Percentiles rank a stretch among this genome's conserved stretches.
Evolutionary conservation across 35 echinoderm and acorn worm genomes (phyloP).

Genomic region (Nesometra sesokonis): DNA sequence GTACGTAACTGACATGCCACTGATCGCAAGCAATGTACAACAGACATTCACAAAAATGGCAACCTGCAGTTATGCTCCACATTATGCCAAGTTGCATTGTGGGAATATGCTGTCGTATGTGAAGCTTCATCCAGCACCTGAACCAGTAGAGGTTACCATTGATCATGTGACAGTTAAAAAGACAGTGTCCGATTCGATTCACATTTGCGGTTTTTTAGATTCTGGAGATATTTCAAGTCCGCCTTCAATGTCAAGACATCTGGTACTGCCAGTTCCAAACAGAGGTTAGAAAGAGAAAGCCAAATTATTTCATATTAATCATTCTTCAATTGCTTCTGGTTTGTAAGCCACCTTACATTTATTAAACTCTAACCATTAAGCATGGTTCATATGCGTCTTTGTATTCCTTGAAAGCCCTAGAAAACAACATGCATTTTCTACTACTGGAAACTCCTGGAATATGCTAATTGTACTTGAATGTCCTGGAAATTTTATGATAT

Average conservation of each 20-base stretch:
- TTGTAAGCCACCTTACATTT: too few relatives aligned
- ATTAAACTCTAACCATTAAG: too few relatives aligned
- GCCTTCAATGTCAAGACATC: constrained; percentile 67
- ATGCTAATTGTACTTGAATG: too few relatives aligned
- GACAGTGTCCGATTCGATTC: constrained; percentile 40
- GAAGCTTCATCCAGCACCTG: constrained; percentile 65
- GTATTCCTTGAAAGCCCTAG: too few relatives aligned
- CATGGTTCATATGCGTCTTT: too few relatives aligned
- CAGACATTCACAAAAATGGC: constrained; percentile 26
- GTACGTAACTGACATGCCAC: constrained; percentile 34
- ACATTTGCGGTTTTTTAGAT: constrained; percentile 85
- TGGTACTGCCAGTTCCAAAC: constrained; percentile 50
- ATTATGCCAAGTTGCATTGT: constrained; percentile 39
- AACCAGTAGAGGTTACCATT: constrained; percentile 5
- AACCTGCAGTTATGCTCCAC: constrained; percentile 12
- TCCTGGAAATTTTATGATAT: too few relatives aligned
- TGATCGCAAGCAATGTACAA: constrained; percentile 41
- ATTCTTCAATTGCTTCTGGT: too few relatives aligned
- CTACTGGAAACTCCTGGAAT: too few relatives aligned
- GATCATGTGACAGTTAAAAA: constrained; percentile 34
- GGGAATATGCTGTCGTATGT: constrained; percentile 76
- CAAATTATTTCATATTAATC: too few relatives aligned
- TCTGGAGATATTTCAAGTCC: constrained; percentile 71
- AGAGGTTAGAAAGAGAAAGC: too few relatives aligned
- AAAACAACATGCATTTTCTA: too few relatives aligned